Evolutionary conservation across 2,888 invertebrate genomes (phyloP), one percentile per base, ranked within the genome.

Genomic region (Labia minor): DNA sequence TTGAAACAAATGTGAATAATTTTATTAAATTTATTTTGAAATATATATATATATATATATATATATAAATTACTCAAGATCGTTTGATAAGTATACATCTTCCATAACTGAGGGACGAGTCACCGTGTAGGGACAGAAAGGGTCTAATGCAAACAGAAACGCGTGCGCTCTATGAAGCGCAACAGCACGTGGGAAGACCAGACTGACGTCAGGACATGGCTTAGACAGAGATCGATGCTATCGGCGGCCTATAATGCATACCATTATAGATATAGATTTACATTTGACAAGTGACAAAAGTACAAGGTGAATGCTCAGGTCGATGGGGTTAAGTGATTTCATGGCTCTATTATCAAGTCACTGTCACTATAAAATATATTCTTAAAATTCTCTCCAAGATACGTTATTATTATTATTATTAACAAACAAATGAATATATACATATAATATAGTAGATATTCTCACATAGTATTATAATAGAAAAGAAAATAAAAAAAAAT

Each of bases 201-300:
- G 16, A 16, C n/a, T 49, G 49, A 49, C 49, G 49, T 49, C 49
- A 49, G n/a, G 49, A 49, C 49, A 16, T 49, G 16, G 49, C 6
- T 49, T 16, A 49, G 49, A 49, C 49, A 49, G 16, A 16, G 49
- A 49, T 49, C 49, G 49, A 49, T 49, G 49, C 49, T 11, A 49
- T 49, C 49, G 49, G 3, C 49, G 49, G 49, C 49, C 49, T 49
- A 49, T 49, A n/a, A 49, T 16, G 49, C 49, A 49, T 49, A 49
- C 49, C 49, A 49, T 49, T 49, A 49, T 3, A 49, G 49, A 49
- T 49, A 49, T 49, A 49, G 49, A 49, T 49, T 49, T 49, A 49
- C 49, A 49, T 49, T 49, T 49, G 49, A 49, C 49, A 49, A 16
- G 49, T 49, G 49, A 49, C 49, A 49, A 49, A 49, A 49, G 49